A percentile compares a stretch with the other conserved stretches of the same genome.
phyloP scores from a whole-genome alignment of 2,113 vertebrate genomes.

The Bambusicola thoracicus region DNA sequence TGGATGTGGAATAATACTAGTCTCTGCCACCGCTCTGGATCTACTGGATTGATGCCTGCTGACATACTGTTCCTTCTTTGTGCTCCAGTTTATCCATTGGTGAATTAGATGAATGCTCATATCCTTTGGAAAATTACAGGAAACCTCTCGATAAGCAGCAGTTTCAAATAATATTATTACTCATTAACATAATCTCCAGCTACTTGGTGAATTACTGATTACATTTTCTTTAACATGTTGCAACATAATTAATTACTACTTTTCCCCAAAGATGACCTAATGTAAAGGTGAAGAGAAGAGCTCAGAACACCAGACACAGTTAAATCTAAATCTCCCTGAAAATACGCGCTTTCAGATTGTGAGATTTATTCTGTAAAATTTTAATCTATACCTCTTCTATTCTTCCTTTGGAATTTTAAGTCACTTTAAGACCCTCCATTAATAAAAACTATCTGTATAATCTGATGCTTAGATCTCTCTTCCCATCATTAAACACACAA shows the following conservation, averaged over 20 bases:
- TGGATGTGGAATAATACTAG: background rate
- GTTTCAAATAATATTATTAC: background rate
- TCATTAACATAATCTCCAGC: background rate
- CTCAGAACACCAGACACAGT: background rate
- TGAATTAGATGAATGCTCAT: background rate
- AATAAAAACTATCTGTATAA: background rate
- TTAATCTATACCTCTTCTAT: background rate
- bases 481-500: background rate
- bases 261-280: background rate
- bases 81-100: background rate
- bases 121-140: background rate
- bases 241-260: background rate
- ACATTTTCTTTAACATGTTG: background rate
- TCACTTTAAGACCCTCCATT: background rate
- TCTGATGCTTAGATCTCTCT: background rate
- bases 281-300: background rate
- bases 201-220: background rate
- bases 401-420: background rate
- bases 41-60: background rate
- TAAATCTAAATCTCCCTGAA: background rate
- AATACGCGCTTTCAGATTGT: background rate
- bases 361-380: background rate
- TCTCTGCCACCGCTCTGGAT: background rate
- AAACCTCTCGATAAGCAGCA: background rate
- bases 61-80: accelerated